Evolutionary conservation across 2,113 vertebrate species (phyloP), one percentile per base, ranked within the genome.

Genomic region (Xenopus laevis): DNA sequence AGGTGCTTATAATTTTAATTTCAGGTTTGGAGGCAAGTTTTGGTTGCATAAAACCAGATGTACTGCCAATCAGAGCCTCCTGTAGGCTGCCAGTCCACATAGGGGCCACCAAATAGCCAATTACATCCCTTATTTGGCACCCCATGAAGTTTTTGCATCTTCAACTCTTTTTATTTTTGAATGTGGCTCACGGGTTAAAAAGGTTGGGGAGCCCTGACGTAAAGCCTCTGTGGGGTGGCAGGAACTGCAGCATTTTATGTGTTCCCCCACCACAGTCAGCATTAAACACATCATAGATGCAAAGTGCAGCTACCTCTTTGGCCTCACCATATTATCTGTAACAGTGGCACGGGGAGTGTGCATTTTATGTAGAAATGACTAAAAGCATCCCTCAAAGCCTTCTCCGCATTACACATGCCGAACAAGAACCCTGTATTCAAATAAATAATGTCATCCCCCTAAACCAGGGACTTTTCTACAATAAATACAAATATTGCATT

Each of bases 401-500:
- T 64, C 18, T 40, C 47, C 17, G 15, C 18, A 47, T 17, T 40
- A 59, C 62, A 20, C 21, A 62, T 11, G 58, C 18, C 12, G 7
- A 75, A 45, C 20, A 33, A 50, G 10, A 67, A 21, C 21, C 18
- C 50, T 59, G 64, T 47, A 57, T 15, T 27, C 13, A 18, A 80
- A 86, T 82, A 86, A 90, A 84, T 80, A 74, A 0, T 68, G 13
- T 2, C 0, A 9, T 52, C 46, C 59, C 68, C 23, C 23, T 27
- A 27, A 27, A 27, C 0, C 46, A 78, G 65, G 40, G 73, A 44
- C n/a, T 15, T 70, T 78, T 17, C 21, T 45, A 79, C 74, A 89
- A 88, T 87, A 89, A 91, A 90, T 90, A 83, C 83, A 83, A 85
- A 84, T 75, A 86, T 84, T 88, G 85, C 87, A 87, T 88, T 85